Evolutionary conservation across 2,888 invertebrate genomes (phyloP).

Genomic region (Pristionchus arcanus): DNA sequence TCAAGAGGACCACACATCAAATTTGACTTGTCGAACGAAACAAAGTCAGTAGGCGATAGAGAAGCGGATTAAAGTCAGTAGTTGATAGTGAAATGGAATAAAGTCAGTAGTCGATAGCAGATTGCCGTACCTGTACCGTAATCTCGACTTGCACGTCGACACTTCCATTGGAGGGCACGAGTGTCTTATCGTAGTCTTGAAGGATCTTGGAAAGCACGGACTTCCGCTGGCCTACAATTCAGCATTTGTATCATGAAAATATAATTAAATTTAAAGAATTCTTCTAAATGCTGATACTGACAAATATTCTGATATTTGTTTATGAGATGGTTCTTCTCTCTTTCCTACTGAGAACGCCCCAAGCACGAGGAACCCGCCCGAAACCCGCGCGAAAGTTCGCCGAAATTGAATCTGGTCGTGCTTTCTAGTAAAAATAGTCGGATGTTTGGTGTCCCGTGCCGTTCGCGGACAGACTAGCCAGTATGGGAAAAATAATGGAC

Average conservation of each 20-base stretch:
- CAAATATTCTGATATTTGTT: too few relatives aligned
- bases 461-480: neutral
- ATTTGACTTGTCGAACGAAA: neutral
- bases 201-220: slow-evolving; percentile 50
- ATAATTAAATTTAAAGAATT: too few relatives aligned
- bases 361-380: too few relatives aligned
- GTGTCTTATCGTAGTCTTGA: slow-evolving; percentile 63
- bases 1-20: slow-evolving; percentile 6
- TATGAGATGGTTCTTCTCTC: too few relatives aligned
- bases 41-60: neutral
- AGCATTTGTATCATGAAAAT: too few relatives aligned
- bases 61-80: too few relatives aligned
- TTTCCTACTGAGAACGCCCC: too few relatives aligned
- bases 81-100: neutral
- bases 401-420: too few relatives aligned
- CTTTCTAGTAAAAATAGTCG: neutral
- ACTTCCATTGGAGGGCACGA: slow-evolving; percentile 77
- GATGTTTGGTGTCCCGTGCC: neutral
- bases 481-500: too few relatives aligned
- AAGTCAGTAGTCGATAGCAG: neutral
- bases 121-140: slow-evolving; percentile 72
- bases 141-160: slow-evolving; percentile 76
- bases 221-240: slow-evolving; percentile 29
- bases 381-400: too few relatives aligned
- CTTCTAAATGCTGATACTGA: too few relatives aligned